Base-by-base conservation (phyloP, 2,888 invertebrate genomes). In the Tetragonula carbonaria region DNA sequence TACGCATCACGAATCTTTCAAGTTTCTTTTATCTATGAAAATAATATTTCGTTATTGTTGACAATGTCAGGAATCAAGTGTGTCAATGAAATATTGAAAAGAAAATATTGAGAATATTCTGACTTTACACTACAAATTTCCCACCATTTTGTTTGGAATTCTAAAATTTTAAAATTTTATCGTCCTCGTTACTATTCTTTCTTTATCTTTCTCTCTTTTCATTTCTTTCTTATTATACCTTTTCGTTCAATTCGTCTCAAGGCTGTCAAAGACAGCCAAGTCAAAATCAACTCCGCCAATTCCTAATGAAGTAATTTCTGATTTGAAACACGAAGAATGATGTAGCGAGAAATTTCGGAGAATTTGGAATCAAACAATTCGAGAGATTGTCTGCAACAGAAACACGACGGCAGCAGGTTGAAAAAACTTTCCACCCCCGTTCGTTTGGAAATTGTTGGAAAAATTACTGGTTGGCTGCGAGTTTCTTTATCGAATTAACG, bases 401-500 rank as follows among this genome's bases (percentile, higher is more conserved):
- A 51, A 55, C 28, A 6, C 38, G 45, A 59, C 5, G 21, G 13
- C 4, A 78, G 78, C 68, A 33, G 33, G 45, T 73, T 62, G 8
- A 18, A 33, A 18, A 66, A 53, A 18, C 11, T 55, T 18, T 50
- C 18, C 28, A 4, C 4, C 11, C n/a, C 4, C 21, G 50, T 28
- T 14, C 57, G 50, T 33, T 51, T 16, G n/a, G 45, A 53, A 67
- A 78, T 67, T 72, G 78, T 28, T 18, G 50, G 80, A 71, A 72
- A 72, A 76, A 72, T 70, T 68, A 63, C 67, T 11, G 2, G 28
- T 45, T 28, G 14, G 45, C 45, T 45, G 45, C 8, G 74, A 50
- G 33, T 53, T 33, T 67, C 33, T 78, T 81, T 72, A 79, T 74
- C 53, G 66, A 82, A 80, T 82, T 80, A 82, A 59, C 66, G 59